These are phyloP conservation scores for Troides aeacus DNA, from an alignment of 2,888 invertebrate genomes.

Conservation along the genomic window DNA sequence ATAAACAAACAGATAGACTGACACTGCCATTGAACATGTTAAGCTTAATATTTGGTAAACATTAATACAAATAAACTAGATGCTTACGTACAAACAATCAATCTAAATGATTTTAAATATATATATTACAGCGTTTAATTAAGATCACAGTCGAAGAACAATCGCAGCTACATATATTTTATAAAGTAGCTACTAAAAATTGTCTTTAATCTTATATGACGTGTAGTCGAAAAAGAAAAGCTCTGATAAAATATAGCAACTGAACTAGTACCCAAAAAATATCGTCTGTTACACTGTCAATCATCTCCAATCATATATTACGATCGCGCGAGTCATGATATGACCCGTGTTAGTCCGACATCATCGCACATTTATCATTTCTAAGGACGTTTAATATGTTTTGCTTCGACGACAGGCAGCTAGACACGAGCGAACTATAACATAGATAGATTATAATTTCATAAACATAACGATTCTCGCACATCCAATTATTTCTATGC, in stretches of 20 bases:
- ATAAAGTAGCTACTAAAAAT: neutral
- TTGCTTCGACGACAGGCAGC: slow-evolving; percentile 61
- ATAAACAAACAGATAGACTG: slow-evolving; percentile 12
- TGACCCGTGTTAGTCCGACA: slow-evolving; percentile 51
- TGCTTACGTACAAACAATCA: neutral
- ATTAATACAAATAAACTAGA: neutral
- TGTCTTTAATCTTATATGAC: neutral
- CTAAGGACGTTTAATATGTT: slow-evolving; percentile 74
- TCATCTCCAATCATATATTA: slow-evolving; percentile 73
- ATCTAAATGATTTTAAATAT: neutral
- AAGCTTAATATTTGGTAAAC: neutral
- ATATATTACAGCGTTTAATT: neutral
- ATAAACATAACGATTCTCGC: slow-evolving; percentile 29
- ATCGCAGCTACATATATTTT: neutral
- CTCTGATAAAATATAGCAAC: neutral
- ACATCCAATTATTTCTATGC: slow-evolving; percentile 17
- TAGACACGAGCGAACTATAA: slow-evolving; percentile 48
- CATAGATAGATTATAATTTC: slow-evolving; percentile 35
- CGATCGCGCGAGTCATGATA: slow-evolving; percentile 52
- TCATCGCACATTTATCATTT: slow-evolving; percentile 72
- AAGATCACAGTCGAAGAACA: neutral
- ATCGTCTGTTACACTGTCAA: slow-evolving; percentile 57
- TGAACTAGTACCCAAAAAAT: slow-evolving; percentile 33
- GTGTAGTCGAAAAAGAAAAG: neutral
- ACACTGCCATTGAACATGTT: neutral